These are phyloP conservation scores for Lophura nycthemera DNA, from an alignment of 2,113 vertebrate species.

Conservation along the genomic window DNA sequence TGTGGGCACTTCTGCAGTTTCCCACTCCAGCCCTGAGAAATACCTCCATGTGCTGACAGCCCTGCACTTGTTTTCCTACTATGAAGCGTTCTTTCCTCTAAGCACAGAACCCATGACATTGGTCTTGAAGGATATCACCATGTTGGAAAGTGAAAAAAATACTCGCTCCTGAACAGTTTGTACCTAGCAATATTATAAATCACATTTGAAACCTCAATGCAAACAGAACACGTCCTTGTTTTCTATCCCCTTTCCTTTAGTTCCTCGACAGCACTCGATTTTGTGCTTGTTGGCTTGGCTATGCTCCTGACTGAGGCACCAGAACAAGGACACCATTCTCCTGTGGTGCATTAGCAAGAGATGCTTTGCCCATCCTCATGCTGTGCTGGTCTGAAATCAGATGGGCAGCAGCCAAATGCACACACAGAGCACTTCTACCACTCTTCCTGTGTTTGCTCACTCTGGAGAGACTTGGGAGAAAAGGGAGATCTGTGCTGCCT, in stretches of 20 bases:
- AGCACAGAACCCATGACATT: not conserved
- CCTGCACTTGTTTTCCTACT: not conserved
- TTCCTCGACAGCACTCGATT: not conserved
- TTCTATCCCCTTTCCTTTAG: not conserved
- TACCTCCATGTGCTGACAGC: not conserved
- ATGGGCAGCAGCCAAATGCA: not conserved
- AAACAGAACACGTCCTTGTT: not conserved
- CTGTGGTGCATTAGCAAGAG: not conserved
- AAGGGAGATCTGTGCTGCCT: not conserved
- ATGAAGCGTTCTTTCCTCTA: not conserved
- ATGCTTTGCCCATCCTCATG: not conserved
- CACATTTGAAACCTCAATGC: not conserved
- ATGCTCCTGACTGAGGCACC: not conserved
- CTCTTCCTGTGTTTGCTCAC: not conserved
- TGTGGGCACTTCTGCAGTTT: not conserved
- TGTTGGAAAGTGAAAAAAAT: not conserved
- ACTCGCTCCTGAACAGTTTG: not conserved
- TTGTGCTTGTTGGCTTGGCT: constrained; percentile 35
- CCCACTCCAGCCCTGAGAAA: not conserved
- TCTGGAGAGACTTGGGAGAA: not conserved
- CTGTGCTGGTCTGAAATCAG: not conserved
- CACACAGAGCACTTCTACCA: not conserved
- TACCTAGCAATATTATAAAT: not conserved
- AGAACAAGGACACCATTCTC: constrained; percentile 9
- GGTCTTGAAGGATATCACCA: not conserved